Evolutionary conservation across 2,113 vertebrate genomes (phyloP).

Genomic region (Glareola pratincola): DNA sequence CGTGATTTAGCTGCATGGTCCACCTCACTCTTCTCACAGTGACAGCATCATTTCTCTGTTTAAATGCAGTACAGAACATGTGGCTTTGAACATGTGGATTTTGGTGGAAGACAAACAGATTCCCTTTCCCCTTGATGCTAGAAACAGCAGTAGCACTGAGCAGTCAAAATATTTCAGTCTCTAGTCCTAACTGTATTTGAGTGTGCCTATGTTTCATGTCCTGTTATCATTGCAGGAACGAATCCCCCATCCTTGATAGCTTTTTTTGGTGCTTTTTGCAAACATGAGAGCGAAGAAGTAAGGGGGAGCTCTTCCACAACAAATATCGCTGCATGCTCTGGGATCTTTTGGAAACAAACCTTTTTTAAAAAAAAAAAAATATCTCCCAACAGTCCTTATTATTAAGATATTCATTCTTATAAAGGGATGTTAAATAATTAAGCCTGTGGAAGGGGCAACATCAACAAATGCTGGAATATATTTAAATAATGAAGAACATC

Average conservation of each 20-base stretch:
- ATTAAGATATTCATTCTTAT: slow-evolving; percentile 79
- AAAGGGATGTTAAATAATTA: slow-evolving; percentile 74
- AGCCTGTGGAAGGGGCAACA: slow-evolving; percentile 59
- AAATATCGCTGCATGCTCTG: slow-evolving; percentile 56
- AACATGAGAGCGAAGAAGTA: slow-evolving; percentile 71
- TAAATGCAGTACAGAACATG: background rate
- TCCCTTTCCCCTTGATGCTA: background rate
- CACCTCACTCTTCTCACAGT: background rate
- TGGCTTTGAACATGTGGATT: background rate
- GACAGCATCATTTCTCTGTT: background rate
- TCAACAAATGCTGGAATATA: slow-evolving; percentile 73
- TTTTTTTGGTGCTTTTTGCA: slow-evolving; percentile 49
- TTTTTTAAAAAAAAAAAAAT: background rate
- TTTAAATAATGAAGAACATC: slow-evolving; percentile 77
- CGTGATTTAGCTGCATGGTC: background rate
- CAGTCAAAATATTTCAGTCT: background rate
- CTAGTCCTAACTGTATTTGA: background rate
- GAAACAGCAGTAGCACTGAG: background rate
- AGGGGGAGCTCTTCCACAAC: slow-evolving; percentile 84
- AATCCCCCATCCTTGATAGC: background rate
- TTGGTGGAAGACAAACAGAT: background rate
- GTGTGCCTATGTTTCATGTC: background rate
- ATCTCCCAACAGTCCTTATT: slow-evolving; percentile 55
- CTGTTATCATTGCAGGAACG: slow-evolving; percentile 5
- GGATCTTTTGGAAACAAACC: slow-evolving; percentile 66